Conservation (phyloP, 2,113 vertebrate species). For the Equus przewalskii region DNA sequence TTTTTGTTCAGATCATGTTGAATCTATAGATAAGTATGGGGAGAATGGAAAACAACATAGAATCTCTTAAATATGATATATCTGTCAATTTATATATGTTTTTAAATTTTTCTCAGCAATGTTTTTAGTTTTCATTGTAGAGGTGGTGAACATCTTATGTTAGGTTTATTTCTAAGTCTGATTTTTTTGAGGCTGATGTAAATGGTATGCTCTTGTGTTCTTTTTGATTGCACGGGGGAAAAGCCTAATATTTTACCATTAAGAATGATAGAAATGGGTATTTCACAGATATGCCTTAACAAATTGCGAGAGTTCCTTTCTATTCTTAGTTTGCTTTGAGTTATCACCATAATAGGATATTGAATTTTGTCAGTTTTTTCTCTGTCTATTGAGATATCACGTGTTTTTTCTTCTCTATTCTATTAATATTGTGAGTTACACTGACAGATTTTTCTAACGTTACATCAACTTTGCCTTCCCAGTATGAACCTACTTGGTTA, state of each 20-base stretch:
- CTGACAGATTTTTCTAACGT: background rate
- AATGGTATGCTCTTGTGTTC: slow-evolving; percentile 5
- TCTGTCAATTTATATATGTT: slow-evolving; percentile 34
- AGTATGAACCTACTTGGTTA: background rate
- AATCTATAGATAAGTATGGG: slow-evolving; percentile 8
- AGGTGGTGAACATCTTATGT: background rate
- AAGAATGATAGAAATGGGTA: slow-evolving; percentile 1
- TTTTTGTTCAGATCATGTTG: background rate
- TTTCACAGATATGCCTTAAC: background rate
- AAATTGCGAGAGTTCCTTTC: background rate
- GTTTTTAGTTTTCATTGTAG: background rate
- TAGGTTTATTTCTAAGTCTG: slow-evolving; percentile 16
- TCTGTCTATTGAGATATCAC: background rate
- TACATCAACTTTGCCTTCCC: background rate
- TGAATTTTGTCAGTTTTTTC: slow-evolving; percentile 12
- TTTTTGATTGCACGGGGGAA: background rate
- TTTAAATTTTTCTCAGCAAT: slow-evolving; percentile 24
- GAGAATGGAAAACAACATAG: background rate
- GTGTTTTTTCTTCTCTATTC: slow-evolving; percentile 16
- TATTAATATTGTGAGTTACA: background rate
- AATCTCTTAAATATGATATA: background rate
- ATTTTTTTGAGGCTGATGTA: slow-evolving; percentile 48
- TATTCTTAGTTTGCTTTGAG: background rate
- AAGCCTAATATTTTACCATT: slow-evolving; percentile 31
- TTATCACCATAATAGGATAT: slow-evolving; percentile 27